phyloP scores from a whole-genome alignment of 2,113 vertebrate species.

The Thunnus thynnus region DNA sequence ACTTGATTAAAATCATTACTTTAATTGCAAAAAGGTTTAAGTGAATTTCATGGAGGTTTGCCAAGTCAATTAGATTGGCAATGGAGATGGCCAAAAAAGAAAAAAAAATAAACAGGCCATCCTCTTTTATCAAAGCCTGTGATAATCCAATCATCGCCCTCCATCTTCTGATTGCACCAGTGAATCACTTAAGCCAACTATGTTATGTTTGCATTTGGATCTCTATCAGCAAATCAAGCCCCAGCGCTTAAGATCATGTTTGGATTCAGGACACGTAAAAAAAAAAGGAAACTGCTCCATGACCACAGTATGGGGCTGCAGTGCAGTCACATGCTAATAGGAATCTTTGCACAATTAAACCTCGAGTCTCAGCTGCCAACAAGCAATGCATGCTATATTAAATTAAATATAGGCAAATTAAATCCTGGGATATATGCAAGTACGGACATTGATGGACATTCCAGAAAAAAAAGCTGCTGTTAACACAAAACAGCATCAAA shows the following conservation, averaged over 20 bases:
- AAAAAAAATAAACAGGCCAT: constrained; percentile 51
- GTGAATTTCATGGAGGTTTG: constrained; percentile 65
- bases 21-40: constrained; percentile 75
- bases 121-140: constrained; percentile 45
- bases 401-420: background rate
- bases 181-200: constrained; percentile 31
- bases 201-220: background rate
- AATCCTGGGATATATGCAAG: background rate
- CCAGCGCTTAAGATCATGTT: constrained; percentile 1
- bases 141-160: constrained; percentile 68
- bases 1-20: constrained; percentile 72
- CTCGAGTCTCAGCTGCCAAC: background rate
- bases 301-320: background rate
- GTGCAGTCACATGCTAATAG: background rate
- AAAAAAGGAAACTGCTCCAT: constrained; percentile 4
- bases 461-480: too few relatives aligned
- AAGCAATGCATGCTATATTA: background rate
- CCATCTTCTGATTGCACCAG: constrained; percentile 63
- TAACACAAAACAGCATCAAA: background rate
- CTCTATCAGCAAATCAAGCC: constrained; percentile 34
- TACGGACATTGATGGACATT: background rate
- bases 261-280: constrained; percentile 18
- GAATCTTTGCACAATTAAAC: background rate
- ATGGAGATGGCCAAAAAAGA: constrained; percentile 48
- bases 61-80: constrained; percentile 65